Evolutionary conservation across 2,888 invertebrate genomes (phyloP).

Genomic region (Limnephilus rhombicus): DNA sequence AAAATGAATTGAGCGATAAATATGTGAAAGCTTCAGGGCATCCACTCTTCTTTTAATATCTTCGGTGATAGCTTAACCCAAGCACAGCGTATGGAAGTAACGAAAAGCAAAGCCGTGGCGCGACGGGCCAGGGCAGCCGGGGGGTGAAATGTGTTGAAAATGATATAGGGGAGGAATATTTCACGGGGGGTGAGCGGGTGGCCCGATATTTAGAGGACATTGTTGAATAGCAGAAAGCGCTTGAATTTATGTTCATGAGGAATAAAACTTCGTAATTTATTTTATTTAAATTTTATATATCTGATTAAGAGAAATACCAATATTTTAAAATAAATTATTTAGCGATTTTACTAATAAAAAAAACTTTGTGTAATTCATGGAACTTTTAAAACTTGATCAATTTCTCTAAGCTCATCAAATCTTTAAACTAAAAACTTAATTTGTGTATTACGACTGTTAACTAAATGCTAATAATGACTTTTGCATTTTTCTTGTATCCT

Average conservation of each 20-base stretch:
- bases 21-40: background rate
- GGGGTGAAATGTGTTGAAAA: conserved; percentile 50
- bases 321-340: too few relatives aligned
- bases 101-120: background rate
- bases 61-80: background rate
- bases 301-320: too few relatives aligned
- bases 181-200: background rate
- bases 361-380: too few relatives aligned
- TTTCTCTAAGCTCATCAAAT: too few relatives aligned
- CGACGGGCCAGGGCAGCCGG: background rate
- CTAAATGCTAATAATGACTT: too few relatives aligned
- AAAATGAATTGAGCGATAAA: background rate
- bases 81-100: background rate
- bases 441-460: too few relatives aligned
- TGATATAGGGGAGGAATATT: conserved; percentile 50
- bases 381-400: too few relatives aligned
- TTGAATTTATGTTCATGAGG: background rate
- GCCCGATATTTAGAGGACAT: background rate
- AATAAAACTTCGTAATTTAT: background rate
- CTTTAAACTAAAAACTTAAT: too few relatives aligned
- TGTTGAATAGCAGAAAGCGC: background rate
- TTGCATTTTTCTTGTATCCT: too few relatives aligned
- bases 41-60: background rate
- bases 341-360: too few relatives aligned
- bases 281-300: background rate